These are phyloP conservation scores for Lochmaea crataegi DNA, from an alignment of 2,888 invertebrate species.

Conservation along the genomic window DNA sequence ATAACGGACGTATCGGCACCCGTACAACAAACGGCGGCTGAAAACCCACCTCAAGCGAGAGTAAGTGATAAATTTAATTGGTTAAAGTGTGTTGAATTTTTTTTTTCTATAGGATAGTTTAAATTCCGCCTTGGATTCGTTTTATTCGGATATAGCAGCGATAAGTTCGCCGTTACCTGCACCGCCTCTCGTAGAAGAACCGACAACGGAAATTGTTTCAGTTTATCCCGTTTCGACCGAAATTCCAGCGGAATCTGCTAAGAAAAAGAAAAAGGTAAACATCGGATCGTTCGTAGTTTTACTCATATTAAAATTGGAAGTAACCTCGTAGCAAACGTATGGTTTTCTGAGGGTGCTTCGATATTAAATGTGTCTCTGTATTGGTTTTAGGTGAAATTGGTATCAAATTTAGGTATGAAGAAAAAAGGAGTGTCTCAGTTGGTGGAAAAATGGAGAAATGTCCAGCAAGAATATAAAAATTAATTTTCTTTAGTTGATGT, in stretches of 20 bases:
- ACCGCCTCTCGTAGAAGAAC: conserved; percentile 27
- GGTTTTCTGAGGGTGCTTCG: not conserved
- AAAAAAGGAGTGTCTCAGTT: conserved; percentile 77
- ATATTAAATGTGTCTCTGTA: conserved; percentile 11
- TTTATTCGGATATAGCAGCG: conserved; percentile 72
- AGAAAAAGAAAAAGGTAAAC: conserved; percentile 63
- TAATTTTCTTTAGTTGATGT: conserved; percentile 21
- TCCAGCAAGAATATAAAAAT: conserved; percentile 63
- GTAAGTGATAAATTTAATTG: conserved; percentile 18
- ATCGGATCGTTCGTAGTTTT: too few species aligned
- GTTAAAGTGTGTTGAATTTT: conserved; percentile 7
- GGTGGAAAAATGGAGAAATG: conserved; percentile 80
- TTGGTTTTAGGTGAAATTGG: conserved; percentile 68
- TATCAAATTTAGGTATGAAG: conserved; percentile 72
- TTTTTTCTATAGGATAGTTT: conserved; percentile 37
- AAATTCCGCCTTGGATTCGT: conserved; percentile 67
- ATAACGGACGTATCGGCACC: conserved; percentile 57
- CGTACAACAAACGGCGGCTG: not conserved
- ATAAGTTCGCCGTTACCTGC: conserved; percentile 54
- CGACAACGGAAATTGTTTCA: conserved; percentile 2
- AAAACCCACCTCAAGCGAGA: conserved; percentile 23
- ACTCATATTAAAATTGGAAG: too few species aligned
- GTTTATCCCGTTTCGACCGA: conserved; percentile 30
- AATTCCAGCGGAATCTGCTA: conserved; percentile 51
- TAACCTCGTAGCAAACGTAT: too few species aligned